phyloP scores from a whole-genome alignment of 2,888 invertebrate genomes.

The Lasioglossum oenotherae region DNA sequence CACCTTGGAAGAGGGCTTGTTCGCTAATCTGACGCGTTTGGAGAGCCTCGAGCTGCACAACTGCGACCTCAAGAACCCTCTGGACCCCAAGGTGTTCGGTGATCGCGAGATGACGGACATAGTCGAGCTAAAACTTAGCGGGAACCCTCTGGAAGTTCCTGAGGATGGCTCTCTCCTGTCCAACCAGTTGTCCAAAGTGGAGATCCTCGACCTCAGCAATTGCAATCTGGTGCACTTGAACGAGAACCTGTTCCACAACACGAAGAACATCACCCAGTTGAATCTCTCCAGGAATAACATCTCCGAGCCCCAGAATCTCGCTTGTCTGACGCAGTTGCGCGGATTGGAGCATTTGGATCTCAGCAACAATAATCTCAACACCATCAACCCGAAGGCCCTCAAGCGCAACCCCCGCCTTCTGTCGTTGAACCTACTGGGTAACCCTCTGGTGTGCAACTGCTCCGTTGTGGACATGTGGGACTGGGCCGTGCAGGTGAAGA shows the following conservation, averaged over 20 bases:
- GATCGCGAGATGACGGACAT: conserved; percentile 88
- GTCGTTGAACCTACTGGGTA: conserved; percentile 88
- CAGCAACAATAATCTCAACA: conserved; percentile 87
- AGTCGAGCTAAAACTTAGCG: conserved; percentile 88
- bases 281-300: conserved; percentile 87
- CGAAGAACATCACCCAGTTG: conserved; percentile 87
- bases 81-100: conserved; percentile 89
- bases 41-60: conserved; percentile 89
- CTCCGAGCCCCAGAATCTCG: conserved; percentile 85
- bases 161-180: conserved; percentile 87
- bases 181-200: conserved; percentile 87
- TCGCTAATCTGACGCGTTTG: conserved; percentile 88
- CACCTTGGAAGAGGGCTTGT: conserved; percentile 88
- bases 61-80: conserved; percentile 88
- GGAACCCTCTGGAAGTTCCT: conserved; percentile 88
- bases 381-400: conserved; percentile 86
- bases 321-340: conserved; percentile 86
- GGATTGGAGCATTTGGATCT: conserved; percentile 88
- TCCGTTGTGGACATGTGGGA: conserved; percentile 90
- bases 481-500: conserved; percentile 89
- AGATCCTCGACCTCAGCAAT: conserved; percentile 88
- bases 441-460: conserved; percentile 90
- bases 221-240: conserved; percentile 88
- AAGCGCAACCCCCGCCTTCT: conserved; percentile 86
- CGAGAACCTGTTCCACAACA: conserved; percentile 87